Evolutionary conservation across 2,113 vertebrate species (phyloP).

Genomic region (Grammomys dolichurus): DNA sequence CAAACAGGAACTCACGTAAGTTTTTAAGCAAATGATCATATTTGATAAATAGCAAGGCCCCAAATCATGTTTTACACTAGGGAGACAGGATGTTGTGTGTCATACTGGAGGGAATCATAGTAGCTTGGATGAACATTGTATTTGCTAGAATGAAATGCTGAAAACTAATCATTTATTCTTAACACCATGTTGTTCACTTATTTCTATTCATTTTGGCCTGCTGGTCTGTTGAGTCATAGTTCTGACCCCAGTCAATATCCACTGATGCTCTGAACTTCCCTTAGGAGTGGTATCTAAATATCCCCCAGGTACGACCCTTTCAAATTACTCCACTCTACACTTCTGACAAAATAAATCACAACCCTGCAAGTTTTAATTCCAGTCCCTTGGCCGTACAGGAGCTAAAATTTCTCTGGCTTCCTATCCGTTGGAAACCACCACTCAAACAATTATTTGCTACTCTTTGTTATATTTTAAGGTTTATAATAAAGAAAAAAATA

Average conservation of each 20-base stretch:
- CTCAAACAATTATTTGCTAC: conserved; percentile 22
- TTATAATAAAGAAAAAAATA: conserved; percentile 63
- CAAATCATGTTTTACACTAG: background rate
- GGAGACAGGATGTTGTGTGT: background rate
- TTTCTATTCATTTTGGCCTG: background rate
- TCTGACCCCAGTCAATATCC: background rate
- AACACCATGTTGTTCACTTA: background rate
- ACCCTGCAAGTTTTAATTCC: background rate
- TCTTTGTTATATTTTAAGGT: conserved; percentile 57
- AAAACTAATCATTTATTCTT: background rate
- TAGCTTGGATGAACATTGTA: background rate
- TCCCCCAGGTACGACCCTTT: background rate
- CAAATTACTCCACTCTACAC: background rate
- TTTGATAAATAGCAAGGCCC: background rate
- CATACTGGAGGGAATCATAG: background rate
- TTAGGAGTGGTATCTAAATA: background rate
- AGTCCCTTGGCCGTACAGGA: background rate
- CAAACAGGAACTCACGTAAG: background rate
- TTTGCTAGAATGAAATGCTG: background rate
- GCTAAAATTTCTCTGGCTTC: background rate
- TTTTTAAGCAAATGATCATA: background rate
- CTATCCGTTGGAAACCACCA: background rate
- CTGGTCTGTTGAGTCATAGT: background rate
- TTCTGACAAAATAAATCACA: background rate
- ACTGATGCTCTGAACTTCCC: background rate